Conservation (phyloP, 2,888 invertebrate genomes). For the Drosophila suboccidentalis region DNA sequence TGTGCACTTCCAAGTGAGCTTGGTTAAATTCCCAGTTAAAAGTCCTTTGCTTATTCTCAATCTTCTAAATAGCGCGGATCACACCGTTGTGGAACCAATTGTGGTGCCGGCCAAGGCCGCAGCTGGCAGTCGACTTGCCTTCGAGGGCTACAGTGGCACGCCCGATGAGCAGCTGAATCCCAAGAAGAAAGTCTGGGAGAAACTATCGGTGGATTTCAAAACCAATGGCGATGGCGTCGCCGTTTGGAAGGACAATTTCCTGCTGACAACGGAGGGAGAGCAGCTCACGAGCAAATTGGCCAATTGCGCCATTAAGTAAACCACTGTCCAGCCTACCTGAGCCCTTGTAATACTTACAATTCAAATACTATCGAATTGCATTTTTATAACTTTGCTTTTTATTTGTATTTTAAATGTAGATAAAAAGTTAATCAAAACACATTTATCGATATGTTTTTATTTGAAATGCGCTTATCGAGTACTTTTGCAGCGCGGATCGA, state of each 20-base stretch:
- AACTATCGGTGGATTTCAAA: constrained; percentile 92
- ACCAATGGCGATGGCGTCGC: constrained; percentile 90
- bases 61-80: constrained; percentile 88
- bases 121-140: constrained; percentile 93
- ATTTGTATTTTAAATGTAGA: constrained; percentile 11
- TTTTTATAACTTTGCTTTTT: constrained; percentile 38
- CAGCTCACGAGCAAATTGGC: constrained; percentile 91
- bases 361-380: constrained; percentile 43
- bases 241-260: constrained; percentile 93
- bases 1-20: constrained; percentile 93
- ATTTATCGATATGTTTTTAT: background rate
- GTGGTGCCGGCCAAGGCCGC: constrained; percentile 90
- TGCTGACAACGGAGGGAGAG: constrained; percentile 91
- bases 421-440: constrained; percentile 4
- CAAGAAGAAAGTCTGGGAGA: constrained; percentile 98
- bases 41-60: background rate
- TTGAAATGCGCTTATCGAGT: constrained; percentile 10
- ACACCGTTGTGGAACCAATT: constrained; percentile 94
- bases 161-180: constrained; percentile 96
- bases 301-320: constrained; percentile 93
- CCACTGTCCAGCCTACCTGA: constrained; percentile 65
- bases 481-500: constrained; percentile 9
- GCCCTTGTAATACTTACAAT: constrained; percentile 68
- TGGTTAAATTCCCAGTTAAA: accelerated
- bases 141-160: constrained; percentile 93